These are phyloP conservation scores for Archocentrus centrarchus DNA, from an alignment of 2,113 vertebrate genomes.

Conservation along the genomic window DNA sequence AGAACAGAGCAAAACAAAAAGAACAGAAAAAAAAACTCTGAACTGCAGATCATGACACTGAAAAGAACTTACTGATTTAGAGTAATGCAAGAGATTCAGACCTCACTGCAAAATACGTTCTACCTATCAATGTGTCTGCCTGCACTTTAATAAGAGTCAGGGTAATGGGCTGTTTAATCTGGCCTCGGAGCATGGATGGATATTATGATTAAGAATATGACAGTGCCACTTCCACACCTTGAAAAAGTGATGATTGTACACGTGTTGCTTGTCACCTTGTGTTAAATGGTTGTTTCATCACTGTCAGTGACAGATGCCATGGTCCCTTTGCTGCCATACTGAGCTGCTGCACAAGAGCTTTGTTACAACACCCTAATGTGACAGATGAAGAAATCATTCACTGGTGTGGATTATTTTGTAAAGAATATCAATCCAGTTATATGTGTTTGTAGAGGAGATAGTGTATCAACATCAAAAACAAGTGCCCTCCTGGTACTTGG, in stretches of 20 bases:
- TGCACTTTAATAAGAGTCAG: slow-evolving; percentile 63
- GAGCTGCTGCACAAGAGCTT: slow-evolving; percentile 43
- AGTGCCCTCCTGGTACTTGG: slow-evolving; percentile 31
- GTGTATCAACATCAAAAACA: slow-evolving; percentile 48
- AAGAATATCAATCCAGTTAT: slow-evolving; percentile 34
- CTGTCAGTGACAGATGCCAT: slow-evolving; percentile 69
- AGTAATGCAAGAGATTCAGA: neutral
- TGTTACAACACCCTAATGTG: slow-evolving; percentile 34
- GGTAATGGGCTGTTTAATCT: slow-evolving; percentile 75
- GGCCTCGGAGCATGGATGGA: slow-evolving; percentile 62
- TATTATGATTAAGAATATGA: slow-evolving; percentile 79
- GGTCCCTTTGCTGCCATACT: slow-evolving; percentile 32
- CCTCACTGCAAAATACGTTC: neutral
- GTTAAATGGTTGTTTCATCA: slow-evolving; percentile 77
- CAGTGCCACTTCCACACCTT: slow-evolving; percentile 73
- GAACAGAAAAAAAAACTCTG: neutral
- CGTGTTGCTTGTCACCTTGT: slow-evolving; percentile 71
- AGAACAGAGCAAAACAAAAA: neutral
- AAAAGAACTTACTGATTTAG: neutral
- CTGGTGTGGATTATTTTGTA: slow-evolving; percentile 29
- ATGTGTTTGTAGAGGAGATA: slow-evolving; percentile 32
- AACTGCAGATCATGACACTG: neutral
- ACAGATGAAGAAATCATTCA: slow-evolving; percentile 35
- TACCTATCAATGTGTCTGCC: slow-evolving; percentile 42
- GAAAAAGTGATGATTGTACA: slow-evolving; percentile 74